Base-by-base conservation (phyloP, 2,888 invertebrate genomes). In the Carpatolechia fugitivella region DNA sequence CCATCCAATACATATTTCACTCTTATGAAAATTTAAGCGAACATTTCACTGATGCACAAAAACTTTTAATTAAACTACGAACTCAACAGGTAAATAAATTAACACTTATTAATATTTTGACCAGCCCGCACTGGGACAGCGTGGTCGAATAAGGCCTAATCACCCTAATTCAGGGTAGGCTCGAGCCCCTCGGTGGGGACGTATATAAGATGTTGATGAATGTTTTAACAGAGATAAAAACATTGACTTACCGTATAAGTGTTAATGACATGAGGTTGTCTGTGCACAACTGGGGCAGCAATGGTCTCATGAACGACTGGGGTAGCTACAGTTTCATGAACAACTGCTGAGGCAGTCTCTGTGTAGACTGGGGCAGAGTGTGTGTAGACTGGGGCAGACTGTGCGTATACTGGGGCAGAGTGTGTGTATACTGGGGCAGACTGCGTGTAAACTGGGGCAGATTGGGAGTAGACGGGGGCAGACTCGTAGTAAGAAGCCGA, bases 301-400 rank as follows among this genome's bases (percentile, higher is more conserved):
- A 49, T 20, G 0, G 48, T 49, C 20, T 49, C 48, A 33, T 49
- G 48, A 11, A 49, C 50, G 18, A 36, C 36, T 8, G 35, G 50
- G 6, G 50, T 36, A 14, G 24, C 0, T 18, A 44, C 11, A 29
- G 18, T 18, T 18, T 44, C 44, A n/a, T 44, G 44, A 18, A 20
- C 40, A 10, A 41, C 18, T 1, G 16, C 10, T 5, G 48, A 16
- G 10, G 33, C 48, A 13, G 24, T 3, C 1, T 30, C 5, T 10
- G 46, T 46, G n/a, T n/a, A n/a, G n/a, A n/a, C n/a, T n/a, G 49
- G 35, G 4, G 35, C 49, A 1, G 49, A 7, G 18, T 49, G 18
- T 11, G 33, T 14, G 29, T 36, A 36, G 11, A 50, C 36, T 11
- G 50, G 50, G 7, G 50, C 50, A 10, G 50, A 7, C 1, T 24